Percentiles rank a stretch among this genome's conserved stretches.
Conservation (phyloP, 2,888 invertebrate species). For the Phytoseiulus persimilis region DNA sequence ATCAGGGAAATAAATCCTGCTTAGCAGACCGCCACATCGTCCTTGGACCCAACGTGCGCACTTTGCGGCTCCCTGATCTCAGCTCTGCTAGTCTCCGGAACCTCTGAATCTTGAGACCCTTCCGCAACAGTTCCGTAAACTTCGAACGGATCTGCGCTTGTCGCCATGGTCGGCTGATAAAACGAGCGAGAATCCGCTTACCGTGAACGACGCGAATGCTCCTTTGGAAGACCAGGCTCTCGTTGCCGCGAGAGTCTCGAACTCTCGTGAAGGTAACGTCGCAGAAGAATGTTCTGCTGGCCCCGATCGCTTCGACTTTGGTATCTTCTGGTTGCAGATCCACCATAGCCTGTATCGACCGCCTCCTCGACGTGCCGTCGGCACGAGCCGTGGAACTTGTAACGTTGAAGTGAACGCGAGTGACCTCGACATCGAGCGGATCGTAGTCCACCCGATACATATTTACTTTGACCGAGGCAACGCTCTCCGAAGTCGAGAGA, state of each 20-base stretch:
- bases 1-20: not conserved
- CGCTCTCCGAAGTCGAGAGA: not conserved
- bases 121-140: not conserved
- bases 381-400: not conserved
- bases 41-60: not conserved
- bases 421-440: not conserved
- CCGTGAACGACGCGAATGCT: not conserved
- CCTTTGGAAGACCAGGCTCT: not conserved
- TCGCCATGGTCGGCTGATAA: too few species aligned
- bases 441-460: constrained; percentile 24
- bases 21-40: not conserved
- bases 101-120: too few species aligned
- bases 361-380: not conserved
- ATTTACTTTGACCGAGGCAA: not conserved
- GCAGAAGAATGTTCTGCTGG: constrained; percentile 24
- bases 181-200: too few species aligned
- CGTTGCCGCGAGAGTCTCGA: not conserved
- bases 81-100: too few species aligned
- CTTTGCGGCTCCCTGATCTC: not conserved
- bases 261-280: constrained; percentile 13
- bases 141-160: too few species aligned
- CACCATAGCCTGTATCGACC: not conserved
- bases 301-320: not conserved
- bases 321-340: not conserved
- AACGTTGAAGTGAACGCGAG: not conserved